Evolutionary conservation across 2,113 vertebrate species (phyloP).

Genomic region (Passer domesticus): DNA sequence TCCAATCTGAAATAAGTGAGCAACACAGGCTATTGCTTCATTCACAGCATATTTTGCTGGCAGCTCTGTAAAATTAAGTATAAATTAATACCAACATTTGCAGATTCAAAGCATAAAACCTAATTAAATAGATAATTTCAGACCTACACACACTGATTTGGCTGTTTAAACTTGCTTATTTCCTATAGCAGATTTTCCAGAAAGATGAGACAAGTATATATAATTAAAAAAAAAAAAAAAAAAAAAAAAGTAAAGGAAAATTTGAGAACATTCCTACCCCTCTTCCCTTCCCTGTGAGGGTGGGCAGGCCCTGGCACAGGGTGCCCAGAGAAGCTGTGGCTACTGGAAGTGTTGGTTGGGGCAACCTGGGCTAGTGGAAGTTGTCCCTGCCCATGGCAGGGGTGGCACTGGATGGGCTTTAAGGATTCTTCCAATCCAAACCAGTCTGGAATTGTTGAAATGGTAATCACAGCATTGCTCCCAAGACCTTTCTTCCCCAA

Average conservation of each 20-base stretch:
- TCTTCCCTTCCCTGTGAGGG: background rate
- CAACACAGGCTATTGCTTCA: background rate
- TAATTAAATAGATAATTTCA: background rate
- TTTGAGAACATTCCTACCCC: background rate
- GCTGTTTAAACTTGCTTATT: background rate
- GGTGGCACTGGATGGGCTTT: background rate
- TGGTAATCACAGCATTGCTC: background rate
- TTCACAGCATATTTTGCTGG: background rate
- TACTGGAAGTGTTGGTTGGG: background rate
- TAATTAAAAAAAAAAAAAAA: background rate
- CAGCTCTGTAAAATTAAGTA: background rate
- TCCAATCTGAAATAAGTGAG: background rate
- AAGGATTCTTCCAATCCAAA: background rate
- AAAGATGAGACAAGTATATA: fast-evolving
- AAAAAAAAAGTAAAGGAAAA: background rate
- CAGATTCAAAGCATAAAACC: background rate
- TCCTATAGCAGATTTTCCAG: background rate
- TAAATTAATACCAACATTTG: background rate
- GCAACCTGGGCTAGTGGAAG: fast-evolving
- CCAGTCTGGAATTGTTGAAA: background rate
- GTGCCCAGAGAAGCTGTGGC: background rate
- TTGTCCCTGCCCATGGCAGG: background rate
- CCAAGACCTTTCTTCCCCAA: background rate
- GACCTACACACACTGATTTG: background rate
- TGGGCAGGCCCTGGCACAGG: background rate